phyloP scores from a whole-genome alignment of 2,113 vertebrate genomes.

The Nanorana parkeri region DNA sequence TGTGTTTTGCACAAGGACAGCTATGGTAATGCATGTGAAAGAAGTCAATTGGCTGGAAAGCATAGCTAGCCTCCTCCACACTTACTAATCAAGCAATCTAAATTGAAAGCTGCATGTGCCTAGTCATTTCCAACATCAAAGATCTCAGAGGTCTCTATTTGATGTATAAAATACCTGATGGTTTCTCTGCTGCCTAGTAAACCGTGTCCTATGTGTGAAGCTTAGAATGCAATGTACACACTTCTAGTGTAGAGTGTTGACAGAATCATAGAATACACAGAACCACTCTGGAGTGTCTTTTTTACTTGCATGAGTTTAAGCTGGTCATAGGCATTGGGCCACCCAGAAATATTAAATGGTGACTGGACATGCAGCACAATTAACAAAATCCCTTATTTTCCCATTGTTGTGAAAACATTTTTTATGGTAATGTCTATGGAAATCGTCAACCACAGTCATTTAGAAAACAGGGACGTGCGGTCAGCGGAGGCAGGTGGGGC shows the following conservation, averaged over 20 bases:
- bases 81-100: slow-evolving; percentile 10
- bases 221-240: slow-evolving; percentile 3
- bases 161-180: slow-evolving; percentile 16
- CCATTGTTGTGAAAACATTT: too few species aligned
- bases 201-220: slow-evolving; percentile 14
- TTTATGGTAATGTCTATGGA: too few species aligned
- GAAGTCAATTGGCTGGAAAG: neutral
- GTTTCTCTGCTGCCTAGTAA: neutral
- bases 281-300: neutral
- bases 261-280: neutral
- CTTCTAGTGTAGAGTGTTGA: neutral
- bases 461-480: too few species aligned
- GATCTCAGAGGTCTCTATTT: neutral
- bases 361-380: too few species aligned
- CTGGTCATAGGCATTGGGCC: too few species aligned
- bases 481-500: too few species aligned
- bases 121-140: slow-evolving; percentile 20
- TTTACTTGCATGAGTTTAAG: neutral
- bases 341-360: too few species aligned
- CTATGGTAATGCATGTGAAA: neutral
- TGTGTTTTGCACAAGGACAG: too few species aligned
- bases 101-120: slow-evolving; percentile 5
- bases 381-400: too few species aligned
- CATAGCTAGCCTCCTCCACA: neutral
- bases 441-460: too few species aligned